These are phyloP conservation scores for Drosophila sordidula DNA, from an alignment of 2,888 invertebrate genomes.

Conservation along the genomic window DNA sequence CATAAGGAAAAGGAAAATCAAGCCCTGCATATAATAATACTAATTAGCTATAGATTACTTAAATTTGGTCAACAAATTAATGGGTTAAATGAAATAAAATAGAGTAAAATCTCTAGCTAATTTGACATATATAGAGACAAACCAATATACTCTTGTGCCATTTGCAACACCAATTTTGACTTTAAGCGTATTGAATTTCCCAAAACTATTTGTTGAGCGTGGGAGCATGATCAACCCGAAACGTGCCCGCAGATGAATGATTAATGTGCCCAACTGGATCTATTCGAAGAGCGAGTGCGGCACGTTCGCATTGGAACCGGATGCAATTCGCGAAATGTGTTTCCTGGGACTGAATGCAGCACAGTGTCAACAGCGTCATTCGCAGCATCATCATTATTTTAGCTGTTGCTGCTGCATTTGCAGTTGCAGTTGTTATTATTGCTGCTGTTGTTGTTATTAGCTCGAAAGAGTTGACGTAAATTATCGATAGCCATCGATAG, in stretches of 20 bases:
- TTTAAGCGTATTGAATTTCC: too few relatives aligned
- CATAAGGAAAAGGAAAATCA: too few relatives aligned
- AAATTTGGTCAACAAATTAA: too few relatives aligned
- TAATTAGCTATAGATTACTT: too few relatives aligned
- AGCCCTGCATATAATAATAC: too few relatives aligned
- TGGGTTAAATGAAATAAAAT: too few relatives aligned
- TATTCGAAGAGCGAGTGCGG: neutral
- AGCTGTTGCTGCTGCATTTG: constrained; percentile 1
- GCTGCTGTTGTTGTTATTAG: constrained; percentile 40
- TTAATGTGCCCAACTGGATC: constrained; percentile 20
- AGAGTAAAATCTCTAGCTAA: too few relatives aligned
- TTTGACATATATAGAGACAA: too few relatives aligned
- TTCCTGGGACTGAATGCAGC: constrained; percentile 27
- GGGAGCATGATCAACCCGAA: constrained; percentile 8
- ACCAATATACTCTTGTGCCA: too few relatives aligned
- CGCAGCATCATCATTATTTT: constrained; percentile 47
- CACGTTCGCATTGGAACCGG: constrained; percentile 46
- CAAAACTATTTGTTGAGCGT: constrained; percentile 3
- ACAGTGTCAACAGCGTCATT: constrained; percentile 51
- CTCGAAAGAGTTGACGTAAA: constrained; percentile 81
- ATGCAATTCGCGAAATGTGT: constrained; percentile 39
- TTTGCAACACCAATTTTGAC: too few relatives aligned
- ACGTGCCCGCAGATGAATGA: constrained; percentile 23
- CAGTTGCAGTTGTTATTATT: constrained; percentile 43
- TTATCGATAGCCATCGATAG: constrained; percentile 83